Conservation (phyloP, 2,113 vertebrate species). For the Oceanodroma tethys region DNA sequence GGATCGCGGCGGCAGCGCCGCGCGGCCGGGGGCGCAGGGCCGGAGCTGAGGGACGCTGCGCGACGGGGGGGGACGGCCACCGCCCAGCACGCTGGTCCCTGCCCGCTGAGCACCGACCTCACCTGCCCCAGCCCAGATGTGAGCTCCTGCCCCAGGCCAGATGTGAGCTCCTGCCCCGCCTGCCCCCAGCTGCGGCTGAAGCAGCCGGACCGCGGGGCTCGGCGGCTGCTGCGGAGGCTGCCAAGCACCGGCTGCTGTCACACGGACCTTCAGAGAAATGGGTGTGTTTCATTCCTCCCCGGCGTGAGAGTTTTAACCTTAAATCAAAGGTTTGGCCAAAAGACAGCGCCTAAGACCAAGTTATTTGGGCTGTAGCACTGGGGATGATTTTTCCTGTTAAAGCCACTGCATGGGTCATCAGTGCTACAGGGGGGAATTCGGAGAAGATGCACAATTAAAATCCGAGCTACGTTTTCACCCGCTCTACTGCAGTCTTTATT, state of each 20-base stretch:
- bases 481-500: neutral
- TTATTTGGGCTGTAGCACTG: neutral
- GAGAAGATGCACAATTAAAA: neutral
- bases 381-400: neutral
- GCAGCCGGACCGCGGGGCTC: neutral
- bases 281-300: neutral
- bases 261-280: neutral
- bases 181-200: neutral
- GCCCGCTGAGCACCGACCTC: neutral
- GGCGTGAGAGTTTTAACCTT: neutral
- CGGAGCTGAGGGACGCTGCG: neutral
- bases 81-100: neutral
- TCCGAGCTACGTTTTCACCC: neutral
- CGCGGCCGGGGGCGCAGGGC: too few species aligned
- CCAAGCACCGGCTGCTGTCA: neutral
- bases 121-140: neutral
- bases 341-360: neutral
- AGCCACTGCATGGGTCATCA: fast-evolving
- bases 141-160: neutral
- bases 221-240: neutral
- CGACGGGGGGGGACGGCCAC: neutral
- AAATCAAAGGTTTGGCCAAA: neutral
- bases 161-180: neutral
- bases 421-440: neutral
- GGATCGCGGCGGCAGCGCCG: fast-evolving